Base-by-base conservation (phyloP, 37 sponge, comb jelly and placozoan genomes). In the Amphimedon queenslandica region DNA sequence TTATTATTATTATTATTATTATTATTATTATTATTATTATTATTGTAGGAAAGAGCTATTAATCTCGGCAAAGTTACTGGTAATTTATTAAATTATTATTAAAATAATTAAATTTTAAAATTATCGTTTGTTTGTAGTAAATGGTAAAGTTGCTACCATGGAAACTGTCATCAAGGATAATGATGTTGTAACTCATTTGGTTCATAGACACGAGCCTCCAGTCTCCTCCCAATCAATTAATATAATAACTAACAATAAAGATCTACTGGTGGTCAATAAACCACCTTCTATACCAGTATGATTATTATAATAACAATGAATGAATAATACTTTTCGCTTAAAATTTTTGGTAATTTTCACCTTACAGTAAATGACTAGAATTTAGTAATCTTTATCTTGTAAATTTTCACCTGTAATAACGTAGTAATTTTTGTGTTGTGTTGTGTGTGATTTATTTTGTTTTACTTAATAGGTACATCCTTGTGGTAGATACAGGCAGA, bases 401-500 rank as follows among this genome's bases (percentile, higher is more conserved):
- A n/a, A n/a, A n/a, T n/a, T n/a, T n/a, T n/a, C n/a, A n/a, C n/a
- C n/a, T n/a, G n/a, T n/a, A n/a, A n/a, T n/a, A n/a, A n/a, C n/a
- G n/a, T n/a, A n/a, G n/a, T n/a, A n/a, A n/a, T n/a, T n/a, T n/a
- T n/a, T n/a, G n/a, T n/a, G n/a, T n/a, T n/a, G n/a, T n/a, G n/a
- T n/a, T n/a, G n/a, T n/a, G n/a, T n/a, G n/a, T n/a, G n/a, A n/a
- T n/a, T n/a, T n/a, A n/a, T n/a, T n/a, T n/a, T n/a, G n/a, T n/a
- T n/a, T n/a, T n/a, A n/a, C n/a, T n/a, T n/a, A n/a, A n/a, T n/a
- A 94, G 95, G 92, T 96, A 16, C 97, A 96, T 67, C 97, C 97
- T 1, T 93, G 91, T 88, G 97, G 97, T 1, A 47, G 94, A 29
- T 96, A 90, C 69, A 70, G 94, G 25, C 91, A 93, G 76, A 96